A percentile compares a stretch with the other conserved stretches of the same genome.
Conservation (phyloP, 2,888 invertebrate genomes). For the Aphrophora alni region DNA sequence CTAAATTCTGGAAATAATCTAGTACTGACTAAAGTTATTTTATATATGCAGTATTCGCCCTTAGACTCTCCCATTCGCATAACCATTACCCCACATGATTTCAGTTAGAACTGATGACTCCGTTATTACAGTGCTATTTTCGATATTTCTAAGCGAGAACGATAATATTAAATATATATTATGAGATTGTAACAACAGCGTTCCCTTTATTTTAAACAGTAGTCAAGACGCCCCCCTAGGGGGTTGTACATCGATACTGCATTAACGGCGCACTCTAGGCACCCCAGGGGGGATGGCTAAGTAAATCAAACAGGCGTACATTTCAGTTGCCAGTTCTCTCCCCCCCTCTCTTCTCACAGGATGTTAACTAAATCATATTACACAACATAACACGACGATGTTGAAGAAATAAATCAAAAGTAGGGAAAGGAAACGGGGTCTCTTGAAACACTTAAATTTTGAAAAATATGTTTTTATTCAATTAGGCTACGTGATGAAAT, state of each 20-base stretch:
- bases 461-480: too few species aligned
- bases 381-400: neutral
- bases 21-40: too few species aligned
- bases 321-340: too few species aligned
- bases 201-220: neutral
- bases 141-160: neutral
- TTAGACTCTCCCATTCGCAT: too few species aligned
- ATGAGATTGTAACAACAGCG: neutral
- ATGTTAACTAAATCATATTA: slow-evolving; percentile 6
- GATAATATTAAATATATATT: neutral
- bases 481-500: too few species aligned
- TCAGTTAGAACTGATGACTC: too few species aligned
- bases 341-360: neutral
- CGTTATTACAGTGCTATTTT: too few species aligned
- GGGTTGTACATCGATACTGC: neutral
- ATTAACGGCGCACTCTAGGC: neutral
- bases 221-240: neutral
- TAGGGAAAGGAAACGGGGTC: neutral
- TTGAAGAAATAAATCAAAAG: neutral
- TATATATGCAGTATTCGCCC: too few species aligned
- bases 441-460: too few species aligned
- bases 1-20: too few species aligned
- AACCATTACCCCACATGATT: too few species aligned
- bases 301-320: neutral
- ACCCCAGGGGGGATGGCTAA: neutral